Percentiles rank a stretch among this genome's conserved stretches.
Conservation (phyloP, 2,113 vertebrate genomes). For the Pluvialis apricaria region DNA sequence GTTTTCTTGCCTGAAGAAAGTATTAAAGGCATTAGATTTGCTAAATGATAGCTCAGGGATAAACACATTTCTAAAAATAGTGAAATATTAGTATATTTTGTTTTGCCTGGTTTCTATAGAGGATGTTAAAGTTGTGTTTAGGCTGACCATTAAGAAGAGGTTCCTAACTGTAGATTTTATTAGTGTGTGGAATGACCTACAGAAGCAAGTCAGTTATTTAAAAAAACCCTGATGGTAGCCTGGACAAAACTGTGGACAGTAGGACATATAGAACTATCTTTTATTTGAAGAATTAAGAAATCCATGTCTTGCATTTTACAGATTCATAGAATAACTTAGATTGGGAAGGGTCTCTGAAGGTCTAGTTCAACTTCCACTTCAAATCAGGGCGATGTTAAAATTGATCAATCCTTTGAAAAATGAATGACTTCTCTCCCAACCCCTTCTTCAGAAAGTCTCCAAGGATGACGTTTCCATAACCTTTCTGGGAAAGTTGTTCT, state of each 20-base stretch:
- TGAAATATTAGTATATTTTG: neutral
- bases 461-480: neutral
- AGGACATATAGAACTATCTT: neutral
- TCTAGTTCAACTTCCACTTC: neutral
- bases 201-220: neutral
- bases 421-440: neutral
- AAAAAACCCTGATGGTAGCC: neutral
- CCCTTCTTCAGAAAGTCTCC: neutral
- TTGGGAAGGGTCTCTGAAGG: neutral
- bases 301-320: neutral
- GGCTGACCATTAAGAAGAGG: neutral
- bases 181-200: neutral
- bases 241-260: neutral
- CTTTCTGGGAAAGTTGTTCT: neutral
- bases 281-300: neutral
- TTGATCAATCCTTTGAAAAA: neutral
- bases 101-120: neutral
- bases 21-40: neutral
- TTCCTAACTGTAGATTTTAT: neutral
- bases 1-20: neutral
- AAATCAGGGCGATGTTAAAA: neutral
- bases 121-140: neutral
- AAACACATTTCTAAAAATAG: neutral
- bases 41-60: neutral
- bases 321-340: neutral